Evolutionary conservation across 2,888 invertebrate genomes (phyloP).

Genomic region (Metacarcinus magister): DNA sequence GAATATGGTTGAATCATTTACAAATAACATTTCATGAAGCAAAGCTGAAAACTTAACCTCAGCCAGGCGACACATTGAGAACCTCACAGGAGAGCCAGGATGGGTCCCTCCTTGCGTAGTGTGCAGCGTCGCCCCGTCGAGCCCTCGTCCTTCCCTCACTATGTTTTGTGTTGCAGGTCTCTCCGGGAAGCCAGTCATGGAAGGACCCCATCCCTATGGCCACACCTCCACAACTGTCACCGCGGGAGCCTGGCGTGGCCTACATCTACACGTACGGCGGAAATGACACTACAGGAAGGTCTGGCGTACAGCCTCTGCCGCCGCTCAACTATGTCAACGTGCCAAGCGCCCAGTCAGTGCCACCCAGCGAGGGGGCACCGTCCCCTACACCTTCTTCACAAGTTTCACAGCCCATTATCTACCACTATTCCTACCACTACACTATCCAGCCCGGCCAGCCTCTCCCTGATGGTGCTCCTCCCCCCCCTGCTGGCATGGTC

Average conservation of each 20-base stretch:
- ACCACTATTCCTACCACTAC: constrained; percentile 82
- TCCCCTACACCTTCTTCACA: constrained; percentile 81
- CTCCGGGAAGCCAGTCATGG: constrained; percentile 82
- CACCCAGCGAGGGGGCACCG: constrained; percentile 81
- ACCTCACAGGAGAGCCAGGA: constrained; percentile 46
- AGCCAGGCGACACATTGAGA: constrained; percentile 37
- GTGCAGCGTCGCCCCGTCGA: not conserved
- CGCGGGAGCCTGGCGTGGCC: constrained; percentile 82
- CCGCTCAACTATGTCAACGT: constrained; percentile 81
- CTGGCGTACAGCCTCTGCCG: constrained; percentile 81
- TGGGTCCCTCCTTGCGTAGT: not conserved
- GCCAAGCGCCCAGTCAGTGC: constrained; percentile 76
- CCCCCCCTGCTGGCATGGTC: constrained; percentile 71
- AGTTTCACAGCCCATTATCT: constrained; percentile 80
- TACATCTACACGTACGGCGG: constrained; percentile 82
- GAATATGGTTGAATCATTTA: not conserved
- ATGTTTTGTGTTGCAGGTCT: constrained; percentile 71
- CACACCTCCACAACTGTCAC: constrained; percentile 81
- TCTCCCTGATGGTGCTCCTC: constrained; percentile 82
- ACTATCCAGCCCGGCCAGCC: constrained; percentile 82
- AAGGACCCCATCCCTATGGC: constrained; percentile 82
- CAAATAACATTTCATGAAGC: constrained; percentile 33
- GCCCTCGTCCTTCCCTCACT: not conserved
- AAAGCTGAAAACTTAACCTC: constrained; percentile 33
- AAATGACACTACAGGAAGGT: constrained; percentile 62